Evolutionary conservation across 1,140 invertebrate species (phyloP).

Genomic region (Aleiodes sp.): DNA sequence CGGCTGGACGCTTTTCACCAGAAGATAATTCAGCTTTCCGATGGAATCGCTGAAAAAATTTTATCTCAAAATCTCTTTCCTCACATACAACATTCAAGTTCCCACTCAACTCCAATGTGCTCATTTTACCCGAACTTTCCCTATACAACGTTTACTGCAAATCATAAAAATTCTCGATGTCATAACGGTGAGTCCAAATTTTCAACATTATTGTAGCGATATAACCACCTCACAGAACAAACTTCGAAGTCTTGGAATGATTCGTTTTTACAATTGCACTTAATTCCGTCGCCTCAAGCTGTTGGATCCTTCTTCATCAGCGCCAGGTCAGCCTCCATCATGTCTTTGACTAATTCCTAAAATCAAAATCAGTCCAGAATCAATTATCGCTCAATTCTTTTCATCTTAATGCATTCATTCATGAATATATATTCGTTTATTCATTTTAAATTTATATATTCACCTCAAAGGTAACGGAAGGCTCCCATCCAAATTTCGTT

Average conservation of each 20-base stretch:
- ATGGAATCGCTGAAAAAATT: too few species aligned
- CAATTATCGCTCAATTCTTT: neutral
- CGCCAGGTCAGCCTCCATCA: conserved; percentile 93
- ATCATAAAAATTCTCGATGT: too few species aligned
- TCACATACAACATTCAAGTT: too few species aligned
- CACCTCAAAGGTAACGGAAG: conserved; percentile 84
- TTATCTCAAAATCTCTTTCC: too few species aligned
- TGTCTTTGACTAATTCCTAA: conserved; percentile 90
- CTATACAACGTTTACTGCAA: too few species aligned
- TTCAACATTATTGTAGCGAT: too few species aligned
- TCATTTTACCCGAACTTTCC: too few species aligned
- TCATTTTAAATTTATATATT: conserved; percentile 1
- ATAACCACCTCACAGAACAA: too few species aligned
- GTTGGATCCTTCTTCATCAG: conserved; percentile 93
- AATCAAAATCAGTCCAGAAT: conserved; percentile 35
- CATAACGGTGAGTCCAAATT: too few species aligned
- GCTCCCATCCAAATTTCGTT: conserved; percentile 85
- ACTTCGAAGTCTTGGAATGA: neutral
- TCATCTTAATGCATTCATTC: neutral
- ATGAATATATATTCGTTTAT: neutral
- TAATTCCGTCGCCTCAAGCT: conserved; percentile 66
- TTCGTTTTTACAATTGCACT: neutral
- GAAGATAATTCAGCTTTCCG: too few species aligned
- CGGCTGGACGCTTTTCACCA: too few species aligned
- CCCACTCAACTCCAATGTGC: too few species aligned